Conservation (phyloP, 2,113 vertebrate species). For the Ammospiza caudacuta region DNA sequence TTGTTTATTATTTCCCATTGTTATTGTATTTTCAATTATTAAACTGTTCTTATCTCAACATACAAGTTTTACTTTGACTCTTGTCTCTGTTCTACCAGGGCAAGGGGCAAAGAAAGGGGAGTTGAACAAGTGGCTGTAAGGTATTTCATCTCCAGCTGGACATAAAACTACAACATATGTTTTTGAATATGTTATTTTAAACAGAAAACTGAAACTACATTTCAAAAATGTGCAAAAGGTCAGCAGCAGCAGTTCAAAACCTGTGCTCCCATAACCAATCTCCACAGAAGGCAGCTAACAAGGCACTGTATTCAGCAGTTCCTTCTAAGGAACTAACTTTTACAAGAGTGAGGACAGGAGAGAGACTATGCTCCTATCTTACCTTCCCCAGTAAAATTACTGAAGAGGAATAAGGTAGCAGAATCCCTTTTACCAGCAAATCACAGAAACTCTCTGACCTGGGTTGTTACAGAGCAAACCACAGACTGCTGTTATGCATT, state of each 20-base stretch:
- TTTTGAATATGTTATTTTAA: neutral
- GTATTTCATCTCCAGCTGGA: neutral
- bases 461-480: neutral
- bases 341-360: neutral
- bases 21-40: neutral
- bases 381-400: neutral
- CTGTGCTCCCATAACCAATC: neutral
- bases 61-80: neutral
- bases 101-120: neutral
- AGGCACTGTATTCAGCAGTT: neutral
- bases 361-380: neutral
- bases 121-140: fast-evolving
- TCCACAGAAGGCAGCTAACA: neutral
- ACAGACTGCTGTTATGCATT: neutral
- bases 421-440: neutral
- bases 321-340: neutral
- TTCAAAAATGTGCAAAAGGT: neutral
- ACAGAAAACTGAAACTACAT: neutral
- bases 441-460: neutral
- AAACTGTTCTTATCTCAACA: neutral
- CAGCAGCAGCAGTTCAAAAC: neutral
- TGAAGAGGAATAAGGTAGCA: neutral
- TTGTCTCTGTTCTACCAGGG: neutral
- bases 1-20: neutral
- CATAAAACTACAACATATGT: neutral